Evolutionary conservation across 2,113 vertebrate genomes (phyloP).

Genomic region (Centropus bengalensis): DNA sequence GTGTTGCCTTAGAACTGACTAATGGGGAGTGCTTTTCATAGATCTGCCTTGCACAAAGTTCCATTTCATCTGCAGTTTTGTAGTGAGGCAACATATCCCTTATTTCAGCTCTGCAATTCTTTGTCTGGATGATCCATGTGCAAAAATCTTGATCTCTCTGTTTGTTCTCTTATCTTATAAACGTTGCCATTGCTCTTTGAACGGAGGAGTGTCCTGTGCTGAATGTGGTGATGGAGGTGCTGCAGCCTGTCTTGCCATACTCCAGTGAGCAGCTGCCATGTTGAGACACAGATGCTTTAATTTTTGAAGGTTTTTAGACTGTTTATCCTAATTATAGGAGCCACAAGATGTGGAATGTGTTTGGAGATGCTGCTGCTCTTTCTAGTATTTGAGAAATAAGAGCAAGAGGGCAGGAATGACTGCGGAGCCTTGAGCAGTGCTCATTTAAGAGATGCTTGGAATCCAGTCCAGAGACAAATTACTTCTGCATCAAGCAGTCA

Average conservation of each 20-base stretch:
- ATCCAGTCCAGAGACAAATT: background rate
- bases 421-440: background rate
- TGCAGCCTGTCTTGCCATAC: too few relatives aligned
- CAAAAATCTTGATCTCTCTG: constrained; percentile 1
- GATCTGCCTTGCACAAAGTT: background rate
- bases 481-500: background rate
- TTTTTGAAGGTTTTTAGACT: background rate
- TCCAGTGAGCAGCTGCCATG: too few relatives aligned
- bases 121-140: background rate
- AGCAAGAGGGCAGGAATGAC: background rate
- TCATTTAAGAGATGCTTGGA: background rate
- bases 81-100: background rate
- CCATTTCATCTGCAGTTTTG: background rate
- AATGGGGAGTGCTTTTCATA: background rate
- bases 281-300: too few relatives aligned
- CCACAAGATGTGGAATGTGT: background rate
- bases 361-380: background rate
- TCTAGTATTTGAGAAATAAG: background rate
- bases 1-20: background rate
- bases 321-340: background rate
- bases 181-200: too few relatives aligned
- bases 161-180: background rate
- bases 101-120: background rate
- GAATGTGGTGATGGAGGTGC: too few relatives aligned
- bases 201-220: too few relatives aligned